Evolutionary conservation across 2,113 vertebrate species (phyloP).

Genomic region (Coregonus clupeaformis): DNA sequence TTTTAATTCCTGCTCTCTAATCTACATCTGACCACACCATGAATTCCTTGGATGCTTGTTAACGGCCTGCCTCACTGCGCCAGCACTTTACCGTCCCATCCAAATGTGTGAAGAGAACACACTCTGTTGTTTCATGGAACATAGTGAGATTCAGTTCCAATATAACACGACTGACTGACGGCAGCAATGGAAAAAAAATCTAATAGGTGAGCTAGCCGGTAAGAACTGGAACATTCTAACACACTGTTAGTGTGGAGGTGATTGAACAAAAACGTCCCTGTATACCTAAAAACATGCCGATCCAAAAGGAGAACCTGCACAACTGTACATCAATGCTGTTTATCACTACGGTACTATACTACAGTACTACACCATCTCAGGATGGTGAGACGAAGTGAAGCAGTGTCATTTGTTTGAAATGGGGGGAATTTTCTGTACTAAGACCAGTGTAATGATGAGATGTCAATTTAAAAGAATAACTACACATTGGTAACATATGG

Average conservation of each 20-base stretch:
- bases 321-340: background rate
- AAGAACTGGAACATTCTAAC: background rate
- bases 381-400: background rate
- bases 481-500: constrained; percentile 21
- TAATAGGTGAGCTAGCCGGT: background rate
- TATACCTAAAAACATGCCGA: background rate
- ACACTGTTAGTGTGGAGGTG: background rate
- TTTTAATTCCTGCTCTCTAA: constrained; percentile 44
- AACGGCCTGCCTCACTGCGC: constrained; percentile 28
- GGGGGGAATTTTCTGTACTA: background rate
- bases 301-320: background rate
- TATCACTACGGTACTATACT: background rate
- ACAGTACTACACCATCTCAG: background rate
- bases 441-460: background rate
- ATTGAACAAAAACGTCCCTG: background rate
- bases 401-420: too few species aligned
- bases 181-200: background rate
- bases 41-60: constrained; percentile 57
- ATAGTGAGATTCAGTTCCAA: constrained; percentile 3
- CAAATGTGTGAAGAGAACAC: constrained; percentile 32
- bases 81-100: constrained; percentile 9
- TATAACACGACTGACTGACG: background rate
- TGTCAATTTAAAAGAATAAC: constrained; percentile 7
- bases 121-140: constrained; percentile 15
- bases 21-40: constrained; percentile 38